Evolutionary conservation across 2,113 vertebrate species (phyloP), one percentile per base, ranked within the genome.

Genomic region (Myrmecophaga tridactyla): DNA sequence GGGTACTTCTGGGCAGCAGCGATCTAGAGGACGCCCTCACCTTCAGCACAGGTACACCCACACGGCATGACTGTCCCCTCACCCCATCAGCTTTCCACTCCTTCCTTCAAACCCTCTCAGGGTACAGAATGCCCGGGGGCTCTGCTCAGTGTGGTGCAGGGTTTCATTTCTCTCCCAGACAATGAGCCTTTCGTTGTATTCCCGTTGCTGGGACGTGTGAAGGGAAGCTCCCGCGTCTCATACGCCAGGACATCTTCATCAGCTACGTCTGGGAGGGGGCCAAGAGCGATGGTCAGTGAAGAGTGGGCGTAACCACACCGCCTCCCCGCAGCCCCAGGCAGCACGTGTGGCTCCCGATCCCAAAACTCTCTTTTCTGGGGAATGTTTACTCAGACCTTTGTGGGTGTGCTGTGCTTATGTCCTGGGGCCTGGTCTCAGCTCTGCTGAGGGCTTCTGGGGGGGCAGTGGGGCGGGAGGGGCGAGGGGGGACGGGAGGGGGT

Each of bases 211-310:
- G n/a, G 0, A 48, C 85, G 36, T 84, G 69, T 18, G 75, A 58
- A 56, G 82, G 80, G 87, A 93, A 90, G 41, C 48, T 67, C 95
- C 82, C 58, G 53, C 7, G n/a, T 80, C 41, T 85, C 73, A 46
- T 73, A 8, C 48, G 73, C 69, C 85, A 81, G 90, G 76, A 91
- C 83, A 70, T 91, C 77, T 70, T 67, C 91, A 80, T 93, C 91
- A 85, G 41, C 76, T 51, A 43, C 60, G 60, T 27, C 67, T 82
- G 78, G 48, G 89, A 93, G 86, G 87, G 43, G 27, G 51, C 95
- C 93, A 70, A 63, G 58, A 93, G 72, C 80, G 69, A 39, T 18
- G 0, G 58, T 84, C 82, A 36, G 73, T 9, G 25, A 70, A 7
- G 43, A 43, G 78, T 1, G 9, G 0, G 27, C n/a, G 27, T 39